Evolutionary conservation across 2,888 invertebrate species (phyloP).

Genomic region (Agrochola lychnidis): DNA sequence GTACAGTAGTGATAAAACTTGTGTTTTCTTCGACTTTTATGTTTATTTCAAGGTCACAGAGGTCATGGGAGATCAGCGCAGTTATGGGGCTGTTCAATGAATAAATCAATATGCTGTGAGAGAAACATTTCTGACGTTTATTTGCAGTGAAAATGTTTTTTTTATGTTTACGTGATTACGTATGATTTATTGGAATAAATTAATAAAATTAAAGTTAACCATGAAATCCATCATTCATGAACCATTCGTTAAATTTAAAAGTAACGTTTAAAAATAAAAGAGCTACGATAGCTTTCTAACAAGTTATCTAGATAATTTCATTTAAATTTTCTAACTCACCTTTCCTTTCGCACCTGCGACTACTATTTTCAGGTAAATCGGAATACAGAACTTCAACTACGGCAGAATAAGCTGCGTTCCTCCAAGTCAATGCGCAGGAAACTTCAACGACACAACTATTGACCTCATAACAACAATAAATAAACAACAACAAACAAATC

Average conservation of each 20-base stretch:
- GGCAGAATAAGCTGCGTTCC: neutral
- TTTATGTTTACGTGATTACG: conserved; percentile 2
- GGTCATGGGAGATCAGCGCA: conserved; percentile 20
- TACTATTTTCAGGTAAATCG: neutral
- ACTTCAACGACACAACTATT: neutral
- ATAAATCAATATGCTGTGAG: conserved; percentile 11
- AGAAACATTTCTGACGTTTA: conserved; percentile 10
- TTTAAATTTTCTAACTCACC: neutral
- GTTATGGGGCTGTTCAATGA: conserved; percentile 3
- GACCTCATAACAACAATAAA: neutral
- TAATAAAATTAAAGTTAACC: neutral
- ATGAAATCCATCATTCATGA: neutral
- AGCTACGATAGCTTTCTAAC: neutral
- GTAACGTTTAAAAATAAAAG: neutral
- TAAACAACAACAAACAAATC: conserved; percentile 10
- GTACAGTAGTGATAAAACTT: conserved; percentile 20
- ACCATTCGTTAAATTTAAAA: neutral
- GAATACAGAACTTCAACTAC: neutral
- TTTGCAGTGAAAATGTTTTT: conserved; percentile 1
- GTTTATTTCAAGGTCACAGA: conserved; percentile 3
- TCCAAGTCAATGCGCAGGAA: no score
- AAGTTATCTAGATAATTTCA: neutral
- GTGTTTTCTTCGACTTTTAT: conserved; percentile 38
- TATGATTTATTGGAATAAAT: neutral
- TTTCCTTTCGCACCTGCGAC: neutral